Evolutionary conservation across 2,113 vertebrate genomes (phyloP).

Genomic region (Prunella himalayana): DNA sequence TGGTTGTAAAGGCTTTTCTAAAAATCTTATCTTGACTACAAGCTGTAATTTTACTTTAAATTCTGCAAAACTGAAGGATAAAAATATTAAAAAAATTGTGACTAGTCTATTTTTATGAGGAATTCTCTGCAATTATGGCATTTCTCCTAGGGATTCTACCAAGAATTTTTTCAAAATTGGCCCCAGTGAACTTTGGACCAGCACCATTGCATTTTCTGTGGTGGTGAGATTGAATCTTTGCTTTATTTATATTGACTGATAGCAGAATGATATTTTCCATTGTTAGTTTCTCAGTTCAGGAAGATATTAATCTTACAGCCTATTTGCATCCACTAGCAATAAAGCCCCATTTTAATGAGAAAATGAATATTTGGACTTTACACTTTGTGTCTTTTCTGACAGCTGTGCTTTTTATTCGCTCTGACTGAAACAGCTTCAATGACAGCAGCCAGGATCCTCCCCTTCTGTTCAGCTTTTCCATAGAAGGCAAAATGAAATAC

Average conservation of each 20-base stretch:
- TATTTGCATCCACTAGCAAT: not conserved
- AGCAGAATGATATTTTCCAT: not conserved
- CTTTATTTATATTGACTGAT: not conserved
- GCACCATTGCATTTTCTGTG: not conserved
- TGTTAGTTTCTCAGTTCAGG: not conserved
- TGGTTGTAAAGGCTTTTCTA: not conserved
- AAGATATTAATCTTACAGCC: not conserved
- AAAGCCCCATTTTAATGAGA: slow-evolving; percentile 58
- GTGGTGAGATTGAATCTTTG: not conserved
- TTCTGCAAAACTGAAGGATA: not conserved
- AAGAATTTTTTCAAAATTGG: not conserved
- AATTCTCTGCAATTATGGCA: not conserved
- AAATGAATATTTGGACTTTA: slow-evolving; percentile 58
- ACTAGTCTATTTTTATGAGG: not conserved
- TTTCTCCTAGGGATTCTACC: not conserved
- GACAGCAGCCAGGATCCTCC: slow-evolving; percentile 48
- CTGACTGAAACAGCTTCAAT: slow-evolving; percentile 50
- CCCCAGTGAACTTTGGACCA: not conserved
- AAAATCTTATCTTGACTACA: not conserved
- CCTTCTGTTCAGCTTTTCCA: slow-evolving; percentile 64
- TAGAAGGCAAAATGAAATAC: slow-evolving; percentile 63
- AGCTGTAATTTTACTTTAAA: not conserved
- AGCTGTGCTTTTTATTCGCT: slow-evolving; percentile 58
- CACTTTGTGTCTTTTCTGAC: slow-evolving; percentile 52
- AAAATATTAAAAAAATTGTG: not conserved